Conservation (phyloP, 2,797 vertebrate species). For the Xerus rutilus region DNA sequence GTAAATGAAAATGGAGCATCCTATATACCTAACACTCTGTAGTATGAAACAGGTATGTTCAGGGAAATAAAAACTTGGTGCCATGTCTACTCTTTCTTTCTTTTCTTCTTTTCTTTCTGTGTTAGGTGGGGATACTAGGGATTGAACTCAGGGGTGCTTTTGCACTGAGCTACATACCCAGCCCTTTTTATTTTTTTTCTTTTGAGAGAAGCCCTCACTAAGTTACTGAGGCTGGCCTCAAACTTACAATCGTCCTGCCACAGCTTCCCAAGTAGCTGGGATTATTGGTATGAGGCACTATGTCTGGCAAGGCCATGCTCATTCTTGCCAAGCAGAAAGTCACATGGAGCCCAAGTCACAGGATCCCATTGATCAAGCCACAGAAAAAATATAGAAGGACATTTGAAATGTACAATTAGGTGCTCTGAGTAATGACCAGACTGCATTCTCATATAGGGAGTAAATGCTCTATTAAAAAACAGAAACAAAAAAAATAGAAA, state of each 20-base stretch:
- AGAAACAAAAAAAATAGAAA: neutral
- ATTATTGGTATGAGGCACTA: no score
- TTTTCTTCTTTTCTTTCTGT: no score
- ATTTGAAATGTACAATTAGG: conserved; percentile 63
- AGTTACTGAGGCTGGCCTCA: no score
- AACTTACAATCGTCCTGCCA: no score
- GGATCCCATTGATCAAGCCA: conserved; percentile 45
- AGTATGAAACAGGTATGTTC: neutral
- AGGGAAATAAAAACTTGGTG: neutral
- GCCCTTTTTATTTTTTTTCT: no score
- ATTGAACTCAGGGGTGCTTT: no score
- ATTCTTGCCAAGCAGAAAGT: neutral
- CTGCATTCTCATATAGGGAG: conserved; percentile 61
- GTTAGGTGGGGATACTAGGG: no score
- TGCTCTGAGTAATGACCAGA: conserved; percentile 62
- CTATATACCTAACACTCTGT: neutral
- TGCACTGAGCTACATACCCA: no score
- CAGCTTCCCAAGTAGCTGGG: no score
- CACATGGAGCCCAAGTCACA: neutral
- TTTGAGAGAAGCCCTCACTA: no score
- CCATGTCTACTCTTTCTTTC: no score
- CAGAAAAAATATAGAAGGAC: conserved; percentile 56
- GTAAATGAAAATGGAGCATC: neutral
- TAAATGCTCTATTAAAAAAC: conserved; percentile 52
- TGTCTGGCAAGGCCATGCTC: neutral